Percentiles rank a stretch among this genome's conserved stretches.
Conservation (phyloP, 1,140 invertebrate species). For the Tachypleus tridentatus region DNA sequence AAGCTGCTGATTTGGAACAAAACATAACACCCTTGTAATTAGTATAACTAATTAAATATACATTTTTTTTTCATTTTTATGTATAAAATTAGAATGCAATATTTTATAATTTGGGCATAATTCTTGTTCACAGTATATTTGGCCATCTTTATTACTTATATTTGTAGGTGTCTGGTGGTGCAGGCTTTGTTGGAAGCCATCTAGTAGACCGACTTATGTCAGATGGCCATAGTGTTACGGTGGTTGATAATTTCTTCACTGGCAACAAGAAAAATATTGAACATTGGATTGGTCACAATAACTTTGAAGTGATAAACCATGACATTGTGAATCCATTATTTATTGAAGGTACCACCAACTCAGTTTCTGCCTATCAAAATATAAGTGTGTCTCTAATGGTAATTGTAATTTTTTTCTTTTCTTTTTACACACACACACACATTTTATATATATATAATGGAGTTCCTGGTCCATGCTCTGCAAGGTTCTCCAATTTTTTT, state of each 20-base stretch:
- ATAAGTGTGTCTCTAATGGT: too few species aligned
- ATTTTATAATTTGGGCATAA: constrained; percentile 1
- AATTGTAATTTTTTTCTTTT: too few species aligned
- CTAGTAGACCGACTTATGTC: constrained; percentile 90
- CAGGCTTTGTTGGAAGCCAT: constrained; percentile 98
- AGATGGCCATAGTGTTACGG: constrained; percentile 94
- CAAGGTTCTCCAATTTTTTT: too few species aligned
- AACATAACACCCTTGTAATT: not conserved
- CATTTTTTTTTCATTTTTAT: constrained; percentile 2
- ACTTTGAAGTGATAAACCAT: constrained; percentile 98
- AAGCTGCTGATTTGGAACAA: not conserved
- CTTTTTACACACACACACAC: not conserved
- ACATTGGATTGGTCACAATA: constrained; percentile 97
- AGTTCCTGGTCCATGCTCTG: not conserved
- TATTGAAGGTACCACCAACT: constrained; percentile 53
- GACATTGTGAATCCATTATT: constrained; percentile 97
- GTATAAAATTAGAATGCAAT: not conserved
- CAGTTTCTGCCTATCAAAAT: too few species aligned
- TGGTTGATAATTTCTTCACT: constrained; percentile 97
- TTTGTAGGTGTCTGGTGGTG: constrained; percentile 77
- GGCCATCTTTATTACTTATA: not conserved
- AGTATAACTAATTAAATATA: too few species aligned
- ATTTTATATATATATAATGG: not conserved
- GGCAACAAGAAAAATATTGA: constrained; percentile 93
- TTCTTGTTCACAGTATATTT: not conserved